A percentile compares a stretch with the other conserved stretches of the same genome.
These are phyloP conservation scores for Drosophila bocki DNA, from an alignment of 1,140 invertebrate genomes.

Conservation along the genomic window DNA sequence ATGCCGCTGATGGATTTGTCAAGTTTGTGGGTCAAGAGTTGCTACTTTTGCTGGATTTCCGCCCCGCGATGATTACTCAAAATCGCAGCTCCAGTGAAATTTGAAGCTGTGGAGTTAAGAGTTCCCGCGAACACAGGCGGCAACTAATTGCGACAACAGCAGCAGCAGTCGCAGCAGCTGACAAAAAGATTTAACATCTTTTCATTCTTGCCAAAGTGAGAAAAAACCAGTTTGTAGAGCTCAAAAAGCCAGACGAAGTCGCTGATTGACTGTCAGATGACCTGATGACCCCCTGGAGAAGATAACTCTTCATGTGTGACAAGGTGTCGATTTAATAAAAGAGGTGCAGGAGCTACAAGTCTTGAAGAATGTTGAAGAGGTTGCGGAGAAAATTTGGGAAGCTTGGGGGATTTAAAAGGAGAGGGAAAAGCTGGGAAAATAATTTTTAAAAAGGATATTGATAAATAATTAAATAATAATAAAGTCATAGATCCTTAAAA, in stretches of 20 bases:
- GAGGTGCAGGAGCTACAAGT: conserved; percentile 17
- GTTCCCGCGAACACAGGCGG: conserved; percentile 64
- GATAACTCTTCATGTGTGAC: conserved; percentile 14
- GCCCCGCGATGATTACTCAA: conserved; percentile 77
- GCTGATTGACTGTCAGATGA: conserved; percentile 56
- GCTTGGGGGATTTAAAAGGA: too few species aligned
- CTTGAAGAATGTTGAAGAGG: background rate
- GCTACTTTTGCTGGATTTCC: conserved; percentile 58
- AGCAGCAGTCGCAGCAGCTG: conserved; percentile 23
- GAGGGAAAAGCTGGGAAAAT: rapidly evolving
- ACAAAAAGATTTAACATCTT: conserved; percentile 37
- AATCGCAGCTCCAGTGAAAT: conserved; percentile 65
- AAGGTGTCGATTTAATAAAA: conserved; percentile 36
- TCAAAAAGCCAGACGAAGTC: conserved; percentile 27
- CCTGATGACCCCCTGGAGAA: conserved; percentile 34
- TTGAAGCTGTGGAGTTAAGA: conserved; percentile 8
- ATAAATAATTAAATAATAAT: too few species aligned
- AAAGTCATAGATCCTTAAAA: too few species aligned
- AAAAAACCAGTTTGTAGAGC: conserved; percentile 45
- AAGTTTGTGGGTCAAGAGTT: conserved; percentile 76
- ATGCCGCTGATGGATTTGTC: conserved; percentile 76
- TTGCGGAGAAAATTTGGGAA: background rate
- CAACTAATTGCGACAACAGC: conserved; percentile 72
- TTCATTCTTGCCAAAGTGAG: conserved; percentile 29
- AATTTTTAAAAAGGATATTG: background rate